Evolutionary conservation across 1,140 invertebrate species (phyloP).

Genomic region (Halictus rubicundus): DNA sequence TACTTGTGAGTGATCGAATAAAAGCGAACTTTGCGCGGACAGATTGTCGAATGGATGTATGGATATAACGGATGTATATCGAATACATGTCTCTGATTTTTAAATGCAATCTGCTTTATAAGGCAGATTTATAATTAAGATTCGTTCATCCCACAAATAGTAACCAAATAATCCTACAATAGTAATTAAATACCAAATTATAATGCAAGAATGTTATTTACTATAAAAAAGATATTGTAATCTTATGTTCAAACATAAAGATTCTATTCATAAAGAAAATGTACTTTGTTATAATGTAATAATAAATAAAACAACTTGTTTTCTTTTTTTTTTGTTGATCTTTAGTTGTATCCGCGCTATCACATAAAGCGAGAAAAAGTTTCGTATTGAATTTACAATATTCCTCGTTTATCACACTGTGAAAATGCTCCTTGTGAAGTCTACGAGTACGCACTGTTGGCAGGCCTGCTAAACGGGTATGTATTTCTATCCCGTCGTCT

Average conservation of each 20-base stretch:
- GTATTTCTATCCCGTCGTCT: slow-evolving; percentile 62
- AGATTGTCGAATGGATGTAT: neutral
- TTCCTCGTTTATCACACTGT: neutral
- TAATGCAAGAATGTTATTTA: neutral
- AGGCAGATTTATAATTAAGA: neutral
- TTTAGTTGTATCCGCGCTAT: too few relatives aligned
- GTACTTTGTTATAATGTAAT: neutral
- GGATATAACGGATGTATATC: too few relatives aligned
- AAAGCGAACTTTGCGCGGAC: slow-evolving; percentile 41
- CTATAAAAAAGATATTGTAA: neutral
- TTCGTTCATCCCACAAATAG: neutral
- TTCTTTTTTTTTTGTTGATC: neutral
- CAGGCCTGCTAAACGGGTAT: slow-evolving; percentile 39
- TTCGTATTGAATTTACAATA: neutral
- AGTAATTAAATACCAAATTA: neutral
- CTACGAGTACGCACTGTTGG: slow-evolving; percentile 25
- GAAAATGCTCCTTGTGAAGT: slow-evolving; percentile 21
- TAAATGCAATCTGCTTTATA: slow-evolving; percentile 10
- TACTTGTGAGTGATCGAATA: slow-evolving; percentile 7
- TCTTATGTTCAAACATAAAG: neutral
- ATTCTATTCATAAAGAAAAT: neutral
- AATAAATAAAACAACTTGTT: neutral
- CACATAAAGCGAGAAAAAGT: neutral
- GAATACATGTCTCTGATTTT: too few relatives aligned
- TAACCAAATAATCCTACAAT: neutral